Conservation (phyloP, 2,888 invertebrate species). For the Choreutis nemorana region DNA sequence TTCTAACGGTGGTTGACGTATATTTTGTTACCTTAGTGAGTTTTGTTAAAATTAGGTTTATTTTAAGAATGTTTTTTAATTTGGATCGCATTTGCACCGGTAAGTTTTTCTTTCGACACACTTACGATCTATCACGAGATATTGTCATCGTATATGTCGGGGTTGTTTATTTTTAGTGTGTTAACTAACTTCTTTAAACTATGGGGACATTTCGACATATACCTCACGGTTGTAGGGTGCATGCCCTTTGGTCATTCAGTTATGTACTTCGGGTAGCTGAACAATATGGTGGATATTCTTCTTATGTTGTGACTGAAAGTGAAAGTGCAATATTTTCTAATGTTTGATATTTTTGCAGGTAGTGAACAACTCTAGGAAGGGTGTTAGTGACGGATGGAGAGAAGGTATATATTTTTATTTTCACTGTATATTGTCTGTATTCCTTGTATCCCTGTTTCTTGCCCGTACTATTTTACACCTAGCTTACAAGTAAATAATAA, state of each 20-base stretch:
- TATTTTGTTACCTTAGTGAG: too few relatives aligned
- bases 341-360: conserved; percentile 47
- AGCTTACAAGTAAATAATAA: neutral
- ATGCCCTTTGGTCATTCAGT: too few relatives aligned
- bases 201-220: conserved; percentile 44
- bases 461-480: neutral
- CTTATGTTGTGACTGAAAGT: conserved; percentile 10
- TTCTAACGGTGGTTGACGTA: too few relatives aligned
- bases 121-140: conserved; percentile 24
- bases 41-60: too few relatives aligned
- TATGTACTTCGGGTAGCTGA: conserved; percentile 27
- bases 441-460: too few relatives aligned
- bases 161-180: conserved; percentile 33
- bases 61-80: too few relatives aligned
- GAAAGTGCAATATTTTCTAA: conserved; percentile 21
- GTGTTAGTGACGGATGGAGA: conserved; percentile 60
- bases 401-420: conserved; percentile 38
- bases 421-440: too few relatives aligned
- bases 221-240: too few relatives aligned
- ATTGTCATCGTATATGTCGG: conserved; percentile 15
- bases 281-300: conserved; percentile 36
- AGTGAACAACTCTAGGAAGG: conserved; percentile 74
- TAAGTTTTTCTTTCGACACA: too few relatives aligned
- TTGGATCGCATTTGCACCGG: too few relatives aligned
- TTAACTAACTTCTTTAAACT: conserved; percentile 30